Base-by-base conservation (phyloP, 2,888 invertebrate genomes). In the Hanleya hanleyi region DNA sequence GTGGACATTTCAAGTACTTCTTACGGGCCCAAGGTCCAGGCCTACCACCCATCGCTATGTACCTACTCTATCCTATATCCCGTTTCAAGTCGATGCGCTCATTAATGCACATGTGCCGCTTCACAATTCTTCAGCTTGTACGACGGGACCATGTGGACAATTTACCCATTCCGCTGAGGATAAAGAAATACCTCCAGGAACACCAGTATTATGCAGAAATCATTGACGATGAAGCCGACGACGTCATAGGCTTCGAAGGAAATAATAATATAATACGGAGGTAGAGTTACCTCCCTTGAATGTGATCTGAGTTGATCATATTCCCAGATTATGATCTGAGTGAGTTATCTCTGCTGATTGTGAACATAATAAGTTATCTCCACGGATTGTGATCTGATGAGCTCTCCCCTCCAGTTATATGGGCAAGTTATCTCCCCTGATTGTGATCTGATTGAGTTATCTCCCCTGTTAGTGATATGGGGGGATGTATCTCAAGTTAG, bases 1-100 rank as follows among this genome's bases (percentile, higher is more conserved):
- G 93, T 65, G 93, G 94, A 57, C 93, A 94, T 64, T 94, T 94
- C 84, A 92, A 97, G 83, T 95, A 95, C 89, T 95, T 94, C 86
- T 94, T 95, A 0, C 92, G 93, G 77, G 93, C 94, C 2, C 92
- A 93, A 71, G 93, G 93, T 71, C 93, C 93, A 18, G 92, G 94
- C 75, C 92, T 93, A 77, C 94, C 94, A 15, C 93, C 94, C 61
- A 93, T 94, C 89, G 94, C 95, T 1, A 95, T 95, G 51, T 92
- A 94, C 62, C 91, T 95, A 38, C 93, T 94, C 36, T 93, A 93
- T 84, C 95, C 95, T 1, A 92, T 95, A 9, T 95, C 95, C 64
- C 92, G 95, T 69, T 94, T 95, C 86, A 93, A 92, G 62, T 93
- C 94, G 87, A 91, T 92, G 79, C 92, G 93, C 76, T 93, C 94